Evolutionary conservation across 2,888 invertebrate genomes (phyloP).

Genomic region (Aleiodes leptofemur): DNA sequence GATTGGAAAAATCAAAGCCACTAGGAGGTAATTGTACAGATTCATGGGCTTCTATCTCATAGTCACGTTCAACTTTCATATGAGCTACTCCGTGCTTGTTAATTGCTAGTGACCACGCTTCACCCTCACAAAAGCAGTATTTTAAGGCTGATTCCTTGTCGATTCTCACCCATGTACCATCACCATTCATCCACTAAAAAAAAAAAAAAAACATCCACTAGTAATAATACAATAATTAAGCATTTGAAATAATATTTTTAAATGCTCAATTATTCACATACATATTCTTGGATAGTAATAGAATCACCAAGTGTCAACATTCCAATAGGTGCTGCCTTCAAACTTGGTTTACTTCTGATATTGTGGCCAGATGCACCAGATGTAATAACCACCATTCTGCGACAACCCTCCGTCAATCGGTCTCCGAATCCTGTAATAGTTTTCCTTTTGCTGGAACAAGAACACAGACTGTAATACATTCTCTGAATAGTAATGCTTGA

Average conservation of each 20-base stretch:
- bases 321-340: conserved; percentile 83
- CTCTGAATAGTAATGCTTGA: too few relatives aligned
- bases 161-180: conserved; percentile 82
- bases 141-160: conserved; percentile 80
- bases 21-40: conserved; percentile 61
- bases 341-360: conserved; percentile 81
- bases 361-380: conserved; percentile 88
- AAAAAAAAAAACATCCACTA: conserved; percentile 70
- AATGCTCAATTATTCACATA: conserved; percentile 66
- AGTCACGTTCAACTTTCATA: conserved; percentile 78
- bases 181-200: conserved; percentile 77
- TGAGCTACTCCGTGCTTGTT: conserved; percentile 81
- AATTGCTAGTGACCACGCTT: conserved; percentile 84
- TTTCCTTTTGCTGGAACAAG: conserved; percentile 69
- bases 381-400: conserved; percentile 79
- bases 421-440: conserved; percentile 67
- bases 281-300: conserved; percentile 81
- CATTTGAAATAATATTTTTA: conserved; percentile 15
- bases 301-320: conserved; percentile 82
- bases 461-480: too few relatives aligned
- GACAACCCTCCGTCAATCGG: conserved; percentile 74
- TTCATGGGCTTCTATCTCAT: conserved; percentile 66
- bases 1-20: conserved; percentile 80
- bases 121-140: conserved; percentile 83
- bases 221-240: neutral